These are phyloP conservation scores for Potamarius usumacintae DNA, from an alignment of 2,113 vertebrate genomes.

Conservation along the genomic window DNA sequence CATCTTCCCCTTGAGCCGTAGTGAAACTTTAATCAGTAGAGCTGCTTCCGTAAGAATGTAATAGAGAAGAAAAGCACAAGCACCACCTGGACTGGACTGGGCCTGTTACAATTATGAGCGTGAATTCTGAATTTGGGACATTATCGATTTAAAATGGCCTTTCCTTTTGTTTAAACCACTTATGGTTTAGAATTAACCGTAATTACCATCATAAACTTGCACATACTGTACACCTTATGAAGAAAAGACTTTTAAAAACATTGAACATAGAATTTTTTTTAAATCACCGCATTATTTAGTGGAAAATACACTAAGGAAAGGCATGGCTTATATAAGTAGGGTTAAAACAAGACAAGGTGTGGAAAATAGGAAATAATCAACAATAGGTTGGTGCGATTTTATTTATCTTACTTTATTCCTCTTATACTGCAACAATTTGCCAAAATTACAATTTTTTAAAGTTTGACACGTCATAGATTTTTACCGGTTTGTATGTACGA, in stretches of 20 bases:
- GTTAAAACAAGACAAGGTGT: neutral
- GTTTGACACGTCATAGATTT: neutral
- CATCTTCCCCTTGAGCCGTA: slow-evolving; percentile 3
- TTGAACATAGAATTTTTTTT: neutral
- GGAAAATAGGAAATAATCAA: neutral
- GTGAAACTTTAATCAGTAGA: slow-evolving; percentile 13
- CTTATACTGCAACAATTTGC: neutral
- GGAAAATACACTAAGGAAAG: neutral
- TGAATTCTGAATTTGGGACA: neutral
- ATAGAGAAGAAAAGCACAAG: neutral
- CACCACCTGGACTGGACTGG: neutral
- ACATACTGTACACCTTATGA: neutral
- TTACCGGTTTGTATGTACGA: neutral
- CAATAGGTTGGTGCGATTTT: neutral
- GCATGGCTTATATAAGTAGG: neutral
- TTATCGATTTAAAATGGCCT: neutral
- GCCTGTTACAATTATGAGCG: neutral
- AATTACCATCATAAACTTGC: neutral
- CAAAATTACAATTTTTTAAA: neutral
- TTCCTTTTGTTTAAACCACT: neutral
- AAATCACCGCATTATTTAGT: neutral
- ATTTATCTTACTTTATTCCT: neutral
- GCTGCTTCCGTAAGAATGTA: neutral
- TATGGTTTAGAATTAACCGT: neutral
- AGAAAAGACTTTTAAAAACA: neutral